A percentile compares a stretch with the other conserved stretches of the same genome.
Evolutionary conservation across 2,888 invertebrate species (phyloP).

Genomic region (Lochmaea crataegi): DNA sequence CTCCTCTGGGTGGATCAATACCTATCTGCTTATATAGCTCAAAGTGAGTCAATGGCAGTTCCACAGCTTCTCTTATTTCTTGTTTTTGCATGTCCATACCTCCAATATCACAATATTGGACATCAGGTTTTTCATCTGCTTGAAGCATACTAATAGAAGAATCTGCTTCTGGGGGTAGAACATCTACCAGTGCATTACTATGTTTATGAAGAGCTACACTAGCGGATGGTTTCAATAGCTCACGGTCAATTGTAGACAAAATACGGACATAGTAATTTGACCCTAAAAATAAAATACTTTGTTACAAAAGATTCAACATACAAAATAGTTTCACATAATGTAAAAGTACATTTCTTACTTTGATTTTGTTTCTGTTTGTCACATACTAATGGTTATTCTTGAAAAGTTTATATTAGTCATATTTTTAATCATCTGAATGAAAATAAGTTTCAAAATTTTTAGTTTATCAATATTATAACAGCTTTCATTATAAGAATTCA

Average conservation of each 20-base stretch:
- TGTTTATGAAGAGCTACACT: slow-evolving; percentile 99
- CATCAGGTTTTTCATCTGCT: slow-evolving; percentile 98
- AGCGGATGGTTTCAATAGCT: slow-evolving; percentile 96
- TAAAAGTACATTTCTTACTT: background rate
- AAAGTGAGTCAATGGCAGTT: slow-evolving; percentile 97
- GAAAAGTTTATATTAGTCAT: too few species aligned
- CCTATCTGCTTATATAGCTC: slow-evolving; percentile 98
- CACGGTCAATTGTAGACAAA: slow-evolving; percentile 97
- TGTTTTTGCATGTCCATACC: slow-evolving; percentile 99
- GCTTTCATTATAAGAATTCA: too few species aligned
- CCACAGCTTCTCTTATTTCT: slow-evolving; percentile 98
- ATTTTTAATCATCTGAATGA: too few species aligned
- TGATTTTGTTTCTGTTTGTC: too few species aligned
- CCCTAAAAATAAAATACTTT: slow-evolving; percentile 66
- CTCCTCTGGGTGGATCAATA: slow-evolving; percentile 92
- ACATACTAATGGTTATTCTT: too few species aligned
- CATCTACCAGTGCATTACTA: slow-evolving; percentile 99
- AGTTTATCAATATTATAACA: too few species aligned
- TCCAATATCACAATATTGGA: slow-evolving; percentile 97
- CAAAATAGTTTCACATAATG: background rate
- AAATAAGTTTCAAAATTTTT: too few species aligned
- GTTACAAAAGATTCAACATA: background rate
- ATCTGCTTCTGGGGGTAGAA: slow-evolving; percentile 98
- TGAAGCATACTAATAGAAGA: slow-evolving; percentile 97
- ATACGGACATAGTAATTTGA: slow-evolving; percentile 99